A percentile compares a stretch with the other conserved stretches of the same genome.
phyloP scores from a whole-genome alignment of 2,888 invertebrate species.

The Physocephala rufipes region DNA sequence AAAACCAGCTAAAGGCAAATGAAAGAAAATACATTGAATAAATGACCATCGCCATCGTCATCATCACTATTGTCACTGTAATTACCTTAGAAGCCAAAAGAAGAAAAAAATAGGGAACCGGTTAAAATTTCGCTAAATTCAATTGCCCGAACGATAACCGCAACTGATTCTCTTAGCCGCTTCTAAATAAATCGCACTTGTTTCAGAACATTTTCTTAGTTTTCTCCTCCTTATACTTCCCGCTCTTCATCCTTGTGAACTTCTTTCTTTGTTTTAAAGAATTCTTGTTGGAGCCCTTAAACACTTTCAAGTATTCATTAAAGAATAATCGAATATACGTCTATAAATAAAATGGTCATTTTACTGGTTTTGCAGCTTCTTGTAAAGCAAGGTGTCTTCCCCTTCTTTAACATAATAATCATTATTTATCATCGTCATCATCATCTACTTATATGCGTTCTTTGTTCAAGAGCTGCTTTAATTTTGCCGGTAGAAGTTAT shows the following conservation, averaged over 20 bases:
- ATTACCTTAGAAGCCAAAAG: no score
- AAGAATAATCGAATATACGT: neutral
- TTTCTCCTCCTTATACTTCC: constrained; percentile 3
- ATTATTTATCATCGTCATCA: neutral
- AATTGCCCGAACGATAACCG: no score
- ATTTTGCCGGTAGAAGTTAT: neutral
- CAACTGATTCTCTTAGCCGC: neutral
- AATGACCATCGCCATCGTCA: no score
- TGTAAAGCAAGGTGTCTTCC: no score
- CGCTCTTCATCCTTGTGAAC: neutral
- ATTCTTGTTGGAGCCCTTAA: neutral
- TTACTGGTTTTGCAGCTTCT: constrained; percentile 27
- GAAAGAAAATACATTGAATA: no score
- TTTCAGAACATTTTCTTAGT: neutral
- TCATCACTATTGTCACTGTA: no score
- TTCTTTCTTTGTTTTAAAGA: neutral
- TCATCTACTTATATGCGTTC: no score
- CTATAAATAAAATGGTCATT: constrained; percentile 33
- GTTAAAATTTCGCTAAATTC: neutral
- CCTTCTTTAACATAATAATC: no score
- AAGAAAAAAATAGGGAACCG: neutral
- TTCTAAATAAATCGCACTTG: neutral
- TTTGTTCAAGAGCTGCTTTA: no score
- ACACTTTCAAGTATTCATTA: neutral
- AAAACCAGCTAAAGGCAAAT: no score